A percentile compares a stretch with the other conserved stretches of the same genome.
These are phyloP conservation scores for Amaurobius ferox DNA, from an alignment of 2,888 invertebrate species.

Conservation along the genomic window DNA sequence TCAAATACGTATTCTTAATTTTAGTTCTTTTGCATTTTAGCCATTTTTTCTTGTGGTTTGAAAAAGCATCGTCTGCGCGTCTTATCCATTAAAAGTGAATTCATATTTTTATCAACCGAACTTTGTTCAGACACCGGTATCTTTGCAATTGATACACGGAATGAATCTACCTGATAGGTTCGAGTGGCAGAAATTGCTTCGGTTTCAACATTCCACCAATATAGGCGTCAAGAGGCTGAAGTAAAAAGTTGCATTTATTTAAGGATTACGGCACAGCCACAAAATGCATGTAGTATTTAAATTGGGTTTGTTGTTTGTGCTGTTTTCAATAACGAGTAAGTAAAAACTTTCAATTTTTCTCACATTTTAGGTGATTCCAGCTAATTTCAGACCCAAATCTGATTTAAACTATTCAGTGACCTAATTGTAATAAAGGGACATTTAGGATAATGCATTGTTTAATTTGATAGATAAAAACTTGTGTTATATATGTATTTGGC, in stretches of 20 bases:
- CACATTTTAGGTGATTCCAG: too few relatives aligned
- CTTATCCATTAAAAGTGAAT: conserved; percentile 13
- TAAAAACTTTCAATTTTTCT: too few relatives aligned
- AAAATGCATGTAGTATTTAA: not conserved
- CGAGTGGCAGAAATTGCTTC: not conserved
- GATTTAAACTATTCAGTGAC: too few relatives aligned
- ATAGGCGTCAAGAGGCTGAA: not conserved
- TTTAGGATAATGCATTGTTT: too few relatives aligned
- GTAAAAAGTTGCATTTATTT: not conserved
- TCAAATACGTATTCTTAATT: too few relatives aligned
- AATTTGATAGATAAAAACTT: too few relatives aligned
- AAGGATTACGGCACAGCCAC: not conserved
- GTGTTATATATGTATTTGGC: too few relatives aligned
- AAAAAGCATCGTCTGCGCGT: too few relatives aligned
- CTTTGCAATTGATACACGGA: not conserved
- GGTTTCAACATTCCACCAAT: not conserved
- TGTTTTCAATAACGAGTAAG: not conserved
- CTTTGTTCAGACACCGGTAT: not conserved
- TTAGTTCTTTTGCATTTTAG: too few relatives aligned
- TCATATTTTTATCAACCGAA: conserved; percentile 2
- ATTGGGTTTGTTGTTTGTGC: not conserved
- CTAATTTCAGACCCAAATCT: too few relatives aligned
- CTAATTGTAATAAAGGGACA: too few relatives aligned
- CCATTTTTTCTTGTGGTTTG: too few relatives aligned
- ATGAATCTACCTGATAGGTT: not conserved